A percentile compares a stretch with the other conserved stretches of the same genome.
Conservation (phyloP, 2,797 vertebrate species). For the Pteronotus mesoamericanus region DNA sequence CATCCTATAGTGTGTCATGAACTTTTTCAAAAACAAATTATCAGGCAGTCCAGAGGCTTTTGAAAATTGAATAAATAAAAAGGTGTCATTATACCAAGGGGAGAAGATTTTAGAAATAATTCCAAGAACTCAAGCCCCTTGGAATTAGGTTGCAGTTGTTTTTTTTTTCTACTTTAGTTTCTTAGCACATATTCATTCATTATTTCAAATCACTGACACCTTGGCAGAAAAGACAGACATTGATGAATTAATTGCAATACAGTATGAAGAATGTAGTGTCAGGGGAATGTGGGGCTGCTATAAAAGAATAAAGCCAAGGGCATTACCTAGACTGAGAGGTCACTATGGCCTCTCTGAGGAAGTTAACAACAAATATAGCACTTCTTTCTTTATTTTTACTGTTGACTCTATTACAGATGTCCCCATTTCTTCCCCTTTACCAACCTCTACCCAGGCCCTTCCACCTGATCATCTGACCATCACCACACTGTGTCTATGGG, state of each 20-base stretch:
- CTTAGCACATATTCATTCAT: slow-evolving; percentile 1
- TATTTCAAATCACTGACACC: neutral
- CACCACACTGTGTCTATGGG: neutral
- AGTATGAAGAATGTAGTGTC: neutral
- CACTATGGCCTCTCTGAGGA: neutral
- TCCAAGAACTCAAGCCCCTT: neutral
- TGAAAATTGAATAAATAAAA: slow-evolving; percentile 29
- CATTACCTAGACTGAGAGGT: neutral
- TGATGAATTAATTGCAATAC: neutral
- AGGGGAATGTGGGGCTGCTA: neutral
- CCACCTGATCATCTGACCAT: too few relatives aligned
- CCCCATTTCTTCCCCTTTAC: neutral
- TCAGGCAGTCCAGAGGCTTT: neutral
- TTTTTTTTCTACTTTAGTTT: neutral
- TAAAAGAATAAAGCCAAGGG: neutral
- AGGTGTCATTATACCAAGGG: neutral
- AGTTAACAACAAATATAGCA: neutral
- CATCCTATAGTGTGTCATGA: neutral
- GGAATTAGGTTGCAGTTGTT: neutral
- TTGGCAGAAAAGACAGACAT: neutral
- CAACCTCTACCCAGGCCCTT: neutral
- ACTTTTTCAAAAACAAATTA: slow-evolving; percentile 14
- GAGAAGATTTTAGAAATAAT: neutral
- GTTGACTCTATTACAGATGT: neutral
- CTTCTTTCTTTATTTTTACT: neutral